Evolutionary conservation across 1,140 invertebrate species (phyloP).

Genomic region (Aricia agestis): DNA sequence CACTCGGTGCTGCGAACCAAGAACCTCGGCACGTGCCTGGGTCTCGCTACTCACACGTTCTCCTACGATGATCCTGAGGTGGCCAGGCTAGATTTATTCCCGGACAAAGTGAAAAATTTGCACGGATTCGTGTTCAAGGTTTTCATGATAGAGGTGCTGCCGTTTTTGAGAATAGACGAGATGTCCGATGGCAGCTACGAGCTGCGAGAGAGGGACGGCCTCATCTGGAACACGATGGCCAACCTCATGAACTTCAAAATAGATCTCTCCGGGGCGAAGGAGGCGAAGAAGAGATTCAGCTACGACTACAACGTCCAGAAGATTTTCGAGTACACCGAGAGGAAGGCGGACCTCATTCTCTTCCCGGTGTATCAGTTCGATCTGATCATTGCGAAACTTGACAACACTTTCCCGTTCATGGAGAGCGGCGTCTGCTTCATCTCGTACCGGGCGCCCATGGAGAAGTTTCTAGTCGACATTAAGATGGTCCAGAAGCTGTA

Average conservation of each 20-base stretch:
- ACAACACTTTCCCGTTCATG: slow-evolving; percentile 49
- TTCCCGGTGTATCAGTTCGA: slow-evolving; percentile 62
- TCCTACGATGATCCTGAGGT: slow-evolving; percentile 30
- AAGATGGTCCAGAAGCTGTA: slow-evolving; percentile 44
- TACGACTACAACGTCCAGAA: slow-evolving; percentile 52
- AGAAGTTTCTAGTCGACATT: slow-evolving; percentile 51
- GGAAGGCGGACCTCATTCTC: slow-evolving; percentile 54
- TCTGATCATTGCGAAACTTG: slow-evolving; percentile 49
- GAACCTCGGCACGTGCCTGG: slow-evolving; percentile 59
- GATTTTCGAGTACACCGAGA: slow-evolving; percentile 47
- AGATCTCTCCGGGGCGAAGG: slow-evolving; percentile 42
- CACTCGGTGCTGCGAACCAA: slow-evolving; percentile 46
- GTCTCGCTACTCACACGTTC: slow-evolving; percentile 42
- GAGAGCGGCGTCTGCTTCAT: slow-evolving; percentile 64
- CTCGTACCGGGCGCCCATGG: slow-evolving; percentile 51
- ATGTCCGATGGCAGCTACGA: slow-evolving; percentile 40
- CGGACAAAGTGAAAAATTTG: slow-evolving; percentile 54
- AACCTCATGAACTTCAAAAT: slow-evolving; percentile 58
- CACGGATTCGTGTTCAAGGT: slow-evolving; percentile 48
- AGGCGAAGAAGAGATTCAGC: slow-evolving; percentile 45
- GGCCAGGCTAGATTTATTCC: slow-evolving; percentile 40
- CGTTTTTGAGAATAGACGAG: slow-evolving; percentile 51
- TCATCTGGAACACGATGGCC: slow-evolving; percentile 55
- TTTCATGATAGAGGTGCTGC: slow-evolving; percentile 45
- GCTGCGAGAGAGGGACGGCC: slow-evolving; percentile 49